Percentiles rank a stretch among this genome's conserved stretches.
phyloP scores from a whole-genome alignment of 2,888 invertebrate genomes.

The Campoplex nolae region DNA sequence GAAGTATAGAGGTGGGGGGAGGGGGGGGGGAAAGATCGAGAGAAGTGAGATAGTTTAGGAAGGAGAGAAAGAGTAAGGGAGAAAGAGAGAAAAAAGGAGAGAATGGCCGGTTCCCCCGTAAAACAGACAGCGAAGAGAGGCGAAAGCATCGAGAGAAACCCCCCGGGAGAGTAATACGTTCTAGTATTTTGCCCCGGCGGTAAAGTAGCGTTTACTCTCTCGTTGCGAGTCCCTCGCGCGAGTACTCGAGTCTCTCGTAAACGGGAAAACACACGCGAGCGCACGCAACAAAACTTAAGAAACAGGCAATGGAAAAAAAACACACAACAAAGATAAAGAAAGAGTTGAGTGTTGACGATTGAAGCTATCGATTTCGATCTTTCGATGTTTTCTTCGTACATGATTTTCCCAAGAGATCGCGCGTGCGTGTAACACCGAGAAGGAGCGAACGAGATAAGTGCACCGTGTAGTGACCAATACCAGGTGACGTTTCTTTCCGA shows the following conservation, averaged over 20 bases:
- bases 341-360: not conserved
- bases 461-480: conserved; percentile 39
- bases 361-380: not conserved
- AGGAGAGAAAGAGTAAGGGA: conserved; percentile 13
- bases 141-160: conserved; percentile 74
- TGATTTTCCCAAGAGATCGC: conserved; percentile 32
- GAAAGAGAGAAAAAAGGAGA: conserved; percentile 67
- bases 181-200: conserved; percentile 80
- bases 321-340: conserved; percentile 8
- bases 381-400: conserved; percentile 28
- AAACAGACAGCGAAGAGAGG: conserved; percentile 67
- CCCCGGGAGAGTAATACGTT: conserved; percentile 75
- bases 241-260: conserved; percentile 41
- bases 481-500: conserved; percentile 56
- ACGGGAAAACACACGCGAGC: conserved; percentile 23
- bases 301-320: not conserved
- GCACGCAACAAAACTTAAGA: not conserved
- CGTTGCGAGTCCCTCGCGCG: conserved; percentile 66
- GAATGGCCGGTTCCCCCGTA: conserved; percentile 77
- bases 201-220: conserved; percentile 77
- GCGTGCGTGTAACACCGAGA: conserved; percentile 5
- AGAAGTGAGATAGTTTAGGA: not conserved
- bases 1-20: not conserved
- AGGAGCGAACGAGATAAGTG: not conserved
- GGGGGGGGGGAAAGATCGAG: not conserved